Base-by-base conservation (phyloP, 2,888 invertebrate genomes). In the Troglohyphantes excavatus region DNA sequence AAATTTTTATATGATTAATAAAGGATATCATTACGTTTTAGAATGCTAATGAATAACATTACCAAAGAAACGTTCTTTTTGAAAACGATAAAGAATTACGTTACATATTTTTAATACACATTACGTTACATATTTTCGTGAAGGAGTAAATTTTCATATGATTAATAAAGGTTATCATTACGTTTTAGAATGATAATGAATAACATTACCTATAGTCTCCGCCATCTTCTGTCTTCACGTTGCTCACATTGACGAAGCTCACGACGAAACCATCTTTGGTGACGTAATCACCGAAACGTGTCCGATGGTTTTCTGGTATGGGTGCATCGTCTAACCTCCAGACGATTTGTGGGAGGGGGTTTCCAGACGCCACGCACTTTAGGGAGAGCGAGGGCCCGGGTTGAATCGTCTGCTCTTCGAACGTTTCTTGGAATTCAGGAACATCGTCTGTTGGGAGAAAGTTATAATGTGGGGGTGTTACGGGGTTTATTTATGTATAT, bases 241-340 rank as follows among this genome's bases (percentile, higher is more conserved):
- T 92, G 6, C 92, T 92, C 23, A 93, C 93, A 91, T 93, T 93
- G 39, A 93, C 93, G 90, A 92, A 93, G 89, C 93, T 93, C 67
- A 93, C 92, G 68, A 93, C 92, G 91, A 93, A 93, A 83, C 93
- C 93, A 0, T 93, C 92, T 2, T 91, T 83, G 5, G 93, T 93
- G 6, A 92, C 92, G 70, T 92, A 92, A 61, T 92, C 92, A 26
- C 92, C 93, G 17, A 81, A 86, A 1, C 91, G 39, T 21, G 86
- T 87, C 9, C 91, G 63, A 33, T 88, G 90, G 68, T 90, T 91
- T n/a, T 91, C 91, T 5, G 91, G 91, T 26, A 91, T 87, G 7
- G 90, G 84, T 2, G 90, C 85, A 2, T 86, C 91, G 73, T 91
- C 91, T 33, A 91, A 29, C 17, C 79, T 19, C 91, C 91, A 91